Evolutionary conservation across 2,888 invertebrate species (phyloP).

Genomic region (Hirtodrosophila confusa): DNA sequence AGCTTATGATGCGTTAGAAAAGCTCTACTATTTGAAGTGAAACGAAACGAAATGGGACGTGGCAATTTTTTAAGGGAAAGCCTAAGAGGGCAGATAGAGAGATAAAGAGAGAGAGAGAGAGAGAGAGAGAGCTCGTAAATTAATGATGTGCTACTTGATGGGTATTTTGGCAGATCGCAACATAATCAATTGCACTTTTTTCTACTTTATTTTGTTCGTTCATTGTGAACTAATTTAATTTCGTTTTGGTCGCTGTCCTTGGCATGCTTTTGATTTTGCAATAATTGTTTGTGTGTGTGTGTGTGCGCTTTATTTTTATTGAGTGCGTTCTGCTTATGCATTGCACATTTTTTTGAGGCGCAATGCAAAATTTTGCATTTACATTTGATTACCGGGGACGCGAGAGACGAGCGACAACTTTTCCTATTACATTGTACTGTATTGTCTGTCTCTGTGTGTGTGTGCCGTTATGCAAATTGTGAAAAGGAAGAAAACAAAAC

Average conservation of each 20-base stretch:
- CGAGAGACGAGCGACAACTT: constrained; percentile 1
- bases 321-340: constrained; percentile 45
- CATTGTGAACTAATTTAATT: constrained; percentile 70
- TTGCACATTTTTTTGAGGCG: constrained; percentile 1
- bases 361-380: constrained; percentile 31
- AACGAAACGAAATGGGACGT: constrained; percentile 39
- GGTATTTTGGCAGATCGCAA: constrained; percentile 35
- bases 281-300: constrained; percentile 32
- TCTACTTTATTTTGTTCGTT: constrained; percentile 6
- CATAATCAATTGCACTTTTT: constrained; percentile 49
- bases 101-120: not conserved
- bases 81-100: not conserved
- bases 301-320: constrained; percentile 26
- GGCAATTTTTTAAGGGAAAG: constrained; percentile 12
- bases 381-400: constrained; percentile 19
- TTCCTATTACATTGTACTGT: constrained; percentile 11
- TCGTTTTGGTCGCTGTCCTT: constrained; percentile 64
- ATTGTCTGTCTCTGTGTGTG: constrained; percentile 14
- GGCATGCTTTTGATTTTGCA: constrained; percentile 74
- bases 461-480: constrained; percentile 39
- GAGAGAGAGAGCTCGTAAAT: not conserved
- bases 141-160: constrained; percentile 10
- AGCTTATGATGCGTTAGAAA: constrained; percentile 57
- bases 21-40: constrained; percentile 17
- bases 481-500: constrained; percentile 28